Evolutionary conservation across 1,140 invertebrate species (phyloP).

Genomic region (Drosophila fuyamai): DNA sequence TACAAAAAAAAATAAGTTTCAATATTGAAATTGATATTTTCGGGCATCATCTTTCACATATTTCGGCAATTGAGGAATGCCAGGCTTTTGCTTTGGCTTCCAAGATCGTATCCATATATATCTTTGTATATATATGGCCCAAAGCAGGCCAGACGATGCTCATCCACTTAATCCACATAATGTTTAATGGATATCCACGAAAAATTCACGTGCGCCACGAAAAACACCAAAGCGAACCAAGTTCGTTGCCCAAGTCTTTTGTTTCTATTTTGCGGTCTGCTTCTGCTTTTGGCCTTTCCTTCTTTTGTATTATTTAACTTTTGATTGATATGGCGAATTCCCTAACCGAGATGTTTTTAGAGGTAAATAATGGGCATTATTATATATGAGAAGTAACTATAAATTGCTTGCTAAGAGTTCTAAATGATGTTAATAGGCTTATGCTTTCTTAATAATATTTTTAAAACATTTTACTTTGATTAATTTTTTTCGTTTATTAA

Average conservation of each 20-base stretch:
- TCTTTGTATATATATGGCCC: neutral
- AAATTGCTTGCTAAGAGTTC: neutral
- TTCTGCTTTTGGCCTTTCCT: neutral
- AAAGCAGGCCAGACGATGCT: constrained; percentile 9
- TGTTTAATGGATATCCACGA: constrained; percentile 11
- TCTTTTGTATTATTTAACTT: constrained; percentile 2
- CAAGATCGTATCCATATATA: constrained; percentile 3
- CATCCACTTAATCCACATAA: constrained; percentile 20
- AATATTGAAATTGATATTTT: constrained; percentile 83
- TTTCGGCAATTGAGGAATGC: constrained; percentile 41
- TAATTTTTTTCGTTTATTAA: too few species aligned
- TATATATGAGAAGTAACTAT: neutral
- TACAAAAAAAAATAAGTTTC: constrained; percentile 14
- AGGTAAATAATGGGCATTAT: neutral
- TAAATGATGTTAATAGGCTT: too few species aligned
- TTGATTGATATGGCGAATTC: constrained; percentile 29
- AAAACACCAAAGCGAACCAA: constrained; percentile 19
- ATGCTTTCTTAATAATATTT: neutral
- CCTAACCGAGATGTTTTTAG: neutral
- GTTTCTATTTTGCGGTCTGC: constrained; percentile 35
- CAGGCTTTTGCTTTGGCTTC: constrained; percentile 63
- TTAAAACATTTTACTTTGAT: too few species aligned
- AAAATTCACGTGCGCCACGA: constrained; percentile 25
- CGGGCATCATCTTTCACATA: constrained; percentile 46
- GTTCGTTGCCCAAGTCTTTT: constrained; percentile 77